Evolutionary conservation across 2,113 vertebrate genomes (phyloP).

Genomic region (Sphaerodactylus townsendi): DNA sequence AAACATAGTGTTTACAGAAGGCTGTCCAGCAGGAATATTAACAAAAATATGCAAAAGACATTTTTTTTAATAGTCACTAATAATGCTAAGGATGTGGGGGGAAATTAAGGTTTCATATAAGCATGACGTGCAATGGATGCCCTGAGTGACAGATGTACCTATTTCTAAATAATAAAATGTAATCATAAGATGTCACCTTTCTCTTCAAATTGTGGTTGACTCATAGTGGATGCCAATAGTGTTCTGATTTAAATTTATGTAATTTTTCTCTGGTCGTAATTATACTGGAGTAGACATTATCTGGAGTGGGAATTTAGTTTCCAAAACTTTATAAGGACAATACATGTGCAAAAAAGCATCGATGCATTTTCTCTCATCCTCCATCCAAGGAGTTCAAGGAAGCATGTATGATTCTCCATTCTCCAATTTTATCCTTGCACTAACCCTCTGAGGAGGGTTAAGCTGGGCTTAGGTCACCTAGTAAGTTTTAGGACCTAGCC

Average conservation of each 20-base stretch:
- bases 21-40: not conserved
- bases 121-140: not conserved
- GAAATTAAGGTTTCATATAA: not conserved
- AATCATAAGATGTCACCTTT: not conserved
- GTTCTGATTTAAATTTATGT: not conserved
- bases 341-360: too few relatives aligned
- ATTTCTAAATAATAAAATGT: not conserved
- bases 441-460: too few relatives aligned
- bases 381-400: too few relatives aligned
- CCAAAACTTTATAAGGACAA: not conserved
- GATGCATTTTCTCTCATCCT: too few relatives aligned
- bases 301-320: not conserved
- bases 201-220: not conserved
- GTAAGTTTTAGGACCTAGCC: too few relatives aligned
- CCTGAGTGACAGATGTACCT: not conserved
- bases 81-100: not conserved
- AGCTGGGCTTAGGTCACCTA: too few relatives aligned
- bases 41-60: not conserved
- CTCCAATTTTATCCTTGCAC: too few relatives aligned
- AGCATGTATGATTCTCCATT: too few relatives aligned
- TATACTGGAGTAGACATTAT: not conserved
- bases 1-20: not conserved
- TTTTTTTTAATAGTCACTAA: too few relatives aligned
- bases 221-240: not conserved
- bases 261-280: not conserved